Evolutionary conservation across 1,140 invertebrate genomes (phyloP), one percentile per base, ranked within the genome.

Genomic region (Trinorchestia longiramus): DNA sequence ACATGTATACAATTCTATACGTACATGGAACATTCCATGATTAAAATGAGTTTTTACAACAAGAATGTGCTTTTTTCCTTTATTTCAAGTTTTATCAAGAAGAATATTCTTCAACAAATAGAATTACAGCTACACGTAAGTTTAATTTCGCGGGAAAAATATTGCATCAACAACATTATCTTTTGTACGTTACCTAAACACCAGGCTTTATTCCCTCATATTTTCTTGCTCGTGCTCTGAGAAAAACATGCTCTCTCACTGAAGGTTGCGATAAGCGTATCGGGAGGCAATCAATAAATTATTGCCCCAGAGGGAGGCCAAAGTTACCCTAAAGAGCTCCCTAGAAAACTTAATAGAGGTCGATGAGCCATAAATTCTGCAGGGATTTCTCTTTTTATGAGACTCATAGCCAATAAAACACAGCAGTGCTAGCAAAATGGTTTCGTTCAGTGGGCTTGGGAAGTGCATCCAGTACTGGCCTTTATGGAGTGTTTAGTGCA

Each of bases 291-390:
- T 94, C 92, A 36, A 94, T 94, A 94, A 94, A 94, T 45, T 94
- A 94, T 94, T 94, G 92, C 44, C 3, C 92, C 92, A 43, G 11
- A 40, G 44, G 92, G 92, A 94, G 11, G 44, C 43, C 43, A 40
- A 94, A 94, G 92, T 94, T 94, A 94, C 92, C 92, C 92, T 94
- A 45, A 94, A 94, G 43, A 94, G 44, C 43, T 45, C 43, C 92
- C 92, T 43, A 45, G 92, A 94, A 94, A 94, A 94, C 92, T 94
- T 94, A 44, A 94, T 94, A 47, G 44, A 94, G 92, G 92, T 47
- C 92, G 92, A 94, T 94, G 92, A 94, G 92, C 92, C 11, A 94
- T 94, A 94, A 94, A 94, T 94, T 94, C 92, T 94, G 43, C 43
- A 40, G 43, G 44, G 92, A n/a, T 94, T 94, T 94, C 92, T 44